phyloP scores from a whole-genome alignment of 30 jellyfish, hydroid and myxozoan species.

The Rhopilema esculentum region DNA sequence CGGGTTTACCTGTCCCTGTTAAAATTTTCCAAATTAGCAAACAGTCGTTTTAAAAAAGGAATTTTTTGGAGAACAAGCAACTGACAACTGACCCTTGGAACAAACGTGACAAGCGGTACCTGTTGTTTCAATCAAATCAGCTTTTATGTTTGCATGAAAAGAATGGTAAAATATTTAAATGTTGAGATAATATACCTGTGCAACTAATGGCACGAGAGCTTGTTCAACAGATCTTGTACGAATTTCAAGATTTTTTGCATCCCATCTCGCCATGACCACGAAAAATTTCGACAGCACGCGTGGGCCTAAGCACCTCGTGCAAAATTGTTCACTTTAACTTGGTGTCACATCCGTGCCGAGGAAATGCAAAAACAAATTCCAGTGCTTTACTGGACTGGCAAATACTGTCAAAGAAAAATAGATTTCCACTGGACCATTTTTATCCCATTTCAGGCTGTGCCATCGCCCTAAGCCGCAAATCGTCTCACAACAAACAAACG shows the following conservation, averaged over 20 bases:
- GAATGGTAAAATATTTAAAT: background rate
- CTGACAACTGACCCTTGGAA: too few species aligned
- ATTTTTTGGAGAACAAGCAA: too few species aligned
- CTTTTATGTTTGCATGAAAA: background rate
- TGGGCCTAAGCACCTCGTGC: conserved; percentile 51
- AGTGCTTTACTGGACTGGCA: background rate
- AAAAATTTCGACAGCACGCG: background rate
- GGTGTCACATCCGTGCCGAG: background rate
- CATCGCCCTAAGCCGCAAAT: conserved; percentile 11
- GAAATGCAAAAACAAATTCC: background rate
- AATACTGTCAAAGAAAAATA: background rate
- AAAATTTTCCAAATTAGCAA: too few species aligned
- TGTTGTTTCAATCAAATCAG: background rate
- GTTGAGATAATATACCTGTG: conserved; percentile 78
- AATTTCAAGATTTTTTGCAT: conserved; percentile 81
- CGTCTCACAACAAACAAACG: conserved; percentile 28
- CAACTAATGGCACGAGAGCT: conserved; percentile 90
- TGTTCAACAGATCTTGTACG: conserved; percentile 96
- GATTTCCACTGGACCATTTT: background rate
- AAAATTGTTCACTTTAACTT: background rate
- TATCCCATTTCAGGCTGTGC: background rate
- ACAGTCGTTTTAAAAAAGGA: too few species aligned
- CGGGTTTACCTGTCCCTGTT: too few species aligned
- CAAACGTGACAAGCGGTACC: background rate
- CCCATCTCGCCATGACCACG: conserved; percentile 90